Evolutionary conservation across 1,140 invertebrate species (phyloP), one percentile per base, ranked within the genome.

Genomic region (Lineus longissimus): DNA sequence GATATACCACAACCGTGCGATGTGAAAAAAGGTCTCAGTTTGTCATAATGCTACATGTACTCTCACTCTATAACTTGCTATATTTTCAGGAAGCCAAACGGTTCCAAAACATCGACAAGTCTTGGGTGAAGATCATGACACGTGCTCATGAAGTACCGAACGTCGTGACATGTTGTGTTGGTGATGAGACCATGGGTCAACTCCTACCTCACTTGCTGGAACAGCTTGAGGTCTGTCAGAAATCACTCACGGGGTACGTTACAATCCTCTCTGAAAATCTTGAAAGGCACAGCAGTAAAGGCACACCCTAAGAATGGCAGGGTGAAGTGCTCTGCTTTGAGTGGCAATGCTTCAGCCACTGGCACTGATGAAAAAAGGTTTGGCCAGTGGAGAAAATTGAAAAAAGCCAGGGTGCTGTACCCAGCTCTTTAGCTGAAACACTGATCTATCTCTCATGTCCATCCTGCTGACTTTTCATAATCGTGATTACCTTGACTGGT

Each of bases 101-200:
- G 30, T 98, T 97, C 81, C 91, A 91, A n/a, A 95, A 94, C 83
- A 97, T 98, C 65, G 95, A 98, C 78, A 96, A 97, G 75, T 94
- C 93, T 2, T 98, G 95, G 95, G 91, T 95, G 75, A 97, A 96
- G 78, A 95, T 97, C n/a, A 97, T 98, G 94, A 90, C 92, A 74
- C 81, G 92, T 59, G 93, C 92, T 0, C 92, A 95, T 76, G 95
- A 97, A 79, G 95, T 90, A 0, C 90, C 94, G 0, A 93, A 94
- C 51, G 94, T 97, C 7, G 93, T 97, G 0, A 88, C 90, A 9
- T 97, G 95, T 75, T 97, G 94, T 81, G 93, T 96, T 11, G 93
- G 93, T 6, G 95, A 97, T 76, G 94, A 97, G 79, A 86, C 94
- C 43, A 82, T 97, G 0, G 91, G 91, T 70, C 93, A 96, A 76